A percentile compares a stretch with the other conserved stretches of the same genome.
Evolutionary conservation across 1,140 invertebrate genomes (phyloP).

Genomic region (Vollenhovia emeryi): DNA sequence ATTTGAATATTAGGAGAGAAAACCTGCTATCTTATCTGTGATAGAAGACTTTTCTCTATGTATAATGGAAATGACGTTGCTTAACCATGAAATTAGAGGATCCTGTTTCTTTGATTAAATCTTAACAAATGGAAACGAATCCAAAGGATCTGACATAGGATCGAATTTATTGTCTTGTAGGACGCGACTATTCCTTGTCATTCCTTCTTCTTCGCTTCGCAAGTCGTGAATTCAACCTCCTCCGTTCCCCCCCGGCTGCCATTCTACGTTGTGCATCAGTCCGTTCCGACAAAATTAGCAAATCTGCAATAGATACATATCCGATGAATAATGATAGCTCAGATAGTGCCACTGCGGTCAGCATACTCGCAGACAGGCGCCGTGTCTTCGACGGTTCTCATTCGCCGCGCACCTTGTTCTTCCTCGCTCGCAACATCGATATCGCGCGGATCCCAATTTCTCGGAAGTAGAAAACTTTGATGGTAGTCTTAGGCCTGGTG

Average conservation of each 20-base stretch:
- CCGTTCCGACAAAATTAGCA: conserved; percentile 75
- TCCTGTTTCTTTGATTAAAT: background rate
- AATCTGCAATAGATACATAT: conserved; percentile 80
- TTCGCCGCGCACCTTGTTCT: conserved; percentile 43
- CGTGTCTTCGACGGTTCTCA: conserved; percentile 79
- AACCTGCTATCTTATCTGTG: too few relatives aligned
- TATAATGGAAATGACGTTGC: background rate
- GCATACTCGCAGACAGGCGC: conserved; percentile 83
- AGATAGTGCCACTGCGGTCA: conserved; percentile 76
- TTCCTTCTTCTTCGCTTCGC: background rate
- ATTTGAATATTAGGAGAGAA: too few relatives aligned
- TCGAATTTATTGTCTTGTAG: background rate
- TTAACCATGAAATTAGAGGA: background rate
- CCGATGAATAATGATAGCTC: conserved; percentile 77
- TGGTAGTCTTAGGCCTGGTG: background rate
- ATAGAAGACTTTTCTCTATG: too few relatives aligned
- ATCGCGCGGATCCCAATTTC: background rate
- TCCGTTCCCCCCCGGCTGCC: background rate
- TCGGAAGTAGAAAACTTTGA: background rate
- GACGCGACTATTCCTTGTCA: background rate
- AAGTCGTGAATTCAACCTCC: background rate
- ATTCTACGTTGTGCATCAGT: conserved; percentile 11
- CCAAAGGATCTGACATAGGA: background rate
- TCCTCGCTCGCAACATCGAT: background rate
- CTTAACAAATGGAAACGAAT: background rate